Evolutionary conservation across 2,888 invertebrate genomes (phyloP).

Genomic region (Trachelus tabidus): DNA sequence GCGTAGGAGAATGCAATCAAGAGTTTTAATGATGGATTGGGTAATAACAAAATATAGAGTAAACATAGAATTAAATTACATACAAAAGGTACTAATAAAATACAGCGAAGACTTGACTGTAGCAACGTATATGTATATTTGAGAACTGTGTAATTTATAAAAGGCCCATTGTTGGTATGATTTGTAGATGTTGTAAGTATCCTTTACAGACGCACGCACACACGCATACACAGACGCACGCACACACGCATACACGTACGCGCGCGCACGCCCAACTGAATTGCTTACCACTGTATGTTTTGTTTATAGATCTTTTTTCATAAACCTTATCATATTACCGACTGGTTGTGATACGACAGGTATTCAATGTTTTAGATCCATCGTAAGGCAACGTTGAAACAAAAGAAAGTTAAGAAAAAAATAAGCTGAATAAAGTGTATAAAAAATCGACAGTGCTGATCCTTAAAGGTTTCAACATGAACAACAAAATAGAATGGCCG

Average conservation of each 20-base stretch:
- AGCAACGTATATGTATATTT: not conserved
- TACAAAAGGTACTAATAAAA: not conserved
- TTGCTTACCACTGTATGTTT: not conserved
- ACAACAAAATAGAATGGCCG: slow-evolving; percentile 17
- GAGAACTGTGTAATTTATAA: not conserved
- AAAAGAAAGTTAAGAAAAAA: slow-evolving; percentile 12
- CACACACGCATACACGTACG: no score
- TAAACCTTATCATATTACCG: not conserved
- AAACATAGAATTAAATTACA: not conserved
- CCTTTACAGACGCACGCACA: no score
- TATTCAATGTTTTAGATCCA: not conserved
- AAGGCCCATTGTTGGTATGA: not conserved
- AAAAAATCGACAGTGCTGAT: not conserved
- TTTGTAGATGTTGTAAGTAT: not conserved
- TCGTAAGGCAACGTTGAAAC: not conserved
- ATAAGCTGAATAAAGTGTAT: slow-evolving; percentile 8
- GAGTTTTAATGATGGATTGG: not conserved
- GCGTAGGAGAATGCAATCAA: not conserved
- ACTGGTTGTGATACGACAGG: not conserved
- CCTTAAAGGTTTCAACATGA: slow-evolving; percentile 12
- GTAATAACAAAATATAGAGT: not conserved
- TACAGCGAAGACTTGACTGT: not conserved
- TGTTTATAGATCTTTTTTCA: not conserved
- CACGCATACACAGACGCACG: no score
- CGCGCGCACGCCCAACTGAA: not conserved